phyloP scores from a whole-genome alignment of 2,888 invertebrate species.

The Boloria selene region DNA sequence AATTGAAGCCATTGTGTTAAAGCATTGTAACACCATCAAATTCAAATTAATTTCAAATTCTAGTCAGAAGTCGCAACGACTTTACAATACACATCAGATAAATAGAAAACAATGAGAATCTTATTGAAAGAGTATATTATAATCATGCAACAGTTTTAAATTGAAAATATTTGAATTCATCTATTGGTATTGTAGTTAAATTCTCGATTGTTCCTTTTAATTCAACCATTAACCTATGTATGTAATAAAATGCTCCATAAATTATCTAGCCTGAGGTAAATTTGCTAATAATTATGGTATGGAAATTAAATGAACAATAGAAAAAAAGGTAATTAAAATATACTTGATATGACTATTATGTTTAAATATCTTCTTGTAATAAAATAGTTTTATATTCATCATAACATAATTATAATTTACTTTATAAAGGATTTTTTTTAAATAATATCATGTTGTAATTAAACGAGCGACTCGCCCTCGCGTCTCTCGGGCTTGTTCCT shows the following conservation, averaged over 20 bases:
- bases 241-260: not conserved
- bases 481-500: too few species aligned
- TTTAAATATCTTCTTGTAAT: too few species aligned
- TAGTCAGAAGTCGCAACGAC: conserved; percentile 9
- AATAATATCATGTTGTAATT: too few species aligned
- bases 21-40: conserved; percentile 10
- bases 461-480: too few species aligned
- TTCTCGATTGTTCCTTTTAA: conserved; percentile 6
- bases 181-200: conserved; percentile 11
- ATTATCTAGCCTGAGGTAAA: not conserved
- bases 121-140: not conserved
- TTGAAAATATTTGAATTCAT: conserved; percentile 7
- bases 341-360: too few species aligned
- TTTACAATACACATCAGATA: conserved; percentile 15
- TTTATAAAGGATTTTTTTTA: too few species aligned
- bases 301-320: too few species aligned
- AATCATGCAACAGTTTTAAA: conserved; percentile 17
- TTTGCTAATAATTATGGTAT: not conserved
- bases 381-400: too few species aligned
- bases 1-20: conserved; percentile 8
- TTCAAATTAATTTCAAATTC: conserved; percentile 21
- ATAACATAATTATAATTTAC: too few species aligned
- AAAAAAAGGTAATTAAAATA: too few species aligned
- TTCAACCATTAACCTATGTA: not conserved
- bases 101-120: conserved; percentile 13